Evolutionary conservation across 2,888 invertebrate species (phyloP), one percentile per base, ranked within the genome.

Genomic region (Uloborus plumipes): DNA sequence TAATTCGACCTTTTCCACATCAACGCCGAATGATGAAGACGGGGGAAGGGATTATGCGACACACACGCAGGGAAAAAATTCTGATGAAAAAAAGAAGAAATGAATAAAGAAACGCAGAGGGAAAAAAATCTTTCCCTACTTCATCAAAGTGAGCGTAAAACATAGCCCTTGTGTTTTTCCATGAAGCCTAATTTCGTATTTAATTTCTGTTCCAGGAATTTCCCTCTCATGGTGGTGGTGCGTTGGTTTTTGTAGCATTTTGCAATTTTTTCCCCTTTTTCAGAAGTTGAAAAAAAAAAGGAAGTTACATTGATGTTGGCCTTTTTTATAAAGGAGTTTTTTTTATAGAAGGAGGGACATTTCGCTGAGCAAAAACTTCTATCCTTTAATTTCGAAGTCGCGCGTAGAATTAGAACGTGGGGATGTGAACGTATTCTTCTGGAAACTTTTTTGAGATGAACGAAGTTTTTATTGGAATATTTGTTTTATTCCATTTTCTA

Each of bases 1-100:
- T 76, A 69, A 77, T 77, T 77, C 77, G 55, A n/a, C 65, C n/a
- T 20, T 74, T 77, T 58, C 70, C 58, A 50, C 77, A 77, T 65
- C 70, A 67, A 55, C 77, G 59, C 58, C 77, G 59, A 70, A 71
- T 77, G 18, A 22, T 9, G 13, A 47, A 13, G 64, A 64, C 49
- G 39, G 39, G 39, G 39, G 39, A 39, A 39, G 39, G 39, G 39
- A 39, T 39, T 39, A 39, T 11, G 39, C 39, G 39, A 39, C 39
- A 39, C 11, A 39, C 39, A 39, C 9, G 39, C 39, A 16, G 31
- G 14, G 26, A 18, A 62, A 62, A 62, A 62, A 59, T 14, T 14
- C 26, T 4, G 15, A 47, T 22, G 18, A 64, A 47, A 31, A 26
- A 64, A 47, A 31, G 9, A 20, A 59, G 59, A 0, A 39, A 39